Conservation (phyloP, 2,888 invertebrate species). For the Limnephilus auricula region DNA sequence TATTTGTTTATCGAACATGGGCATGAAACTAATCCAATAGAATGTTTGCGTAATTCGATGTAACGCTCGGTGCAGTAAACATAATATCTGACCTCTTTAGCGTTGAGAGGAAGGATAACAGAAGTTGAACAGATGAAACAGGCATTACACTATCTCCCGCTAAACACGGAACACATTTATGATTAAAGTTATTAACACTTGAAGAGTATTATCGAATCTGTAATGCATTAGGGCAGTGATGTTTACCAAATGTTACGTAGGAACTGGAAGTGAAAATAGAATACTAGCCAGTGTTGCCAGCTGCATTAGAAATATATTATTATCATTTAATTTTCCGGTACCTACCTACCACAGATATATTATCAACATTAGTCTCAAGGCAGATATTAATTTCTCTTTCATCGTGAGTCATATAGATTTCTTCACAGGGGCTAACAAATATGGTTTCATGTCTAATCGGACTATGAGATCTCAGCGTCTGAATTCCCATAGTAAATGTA, state of each 20-base stretch:
- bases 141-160: slow-evolving; percentile 1
- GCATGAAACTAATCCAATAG: not conserved
- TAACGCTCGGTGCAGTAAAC: slow-evolving; percentile 4
- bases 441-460: no score
- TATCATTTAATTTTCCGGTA: not conserved
- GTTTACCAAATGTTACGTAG: slow-evolving; percentile 40
- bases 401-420: no score
- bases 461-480: no score
- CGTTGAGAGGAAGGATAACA: slow-evolving; percentile 36
- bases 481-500: no score
- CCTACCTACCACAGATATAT: not conserved
- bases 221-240: slow-evolving; percentile 48
- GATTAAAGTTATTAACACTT: slow-evolving; percentile 46
- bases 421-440: no score
- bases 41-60: not conserved
- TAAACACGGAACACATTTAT: slow-evolving; percentile 35
- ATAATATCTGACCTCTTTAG: slow-evolving; percentile 46
- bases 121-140: slow-evolving; percentile 10
- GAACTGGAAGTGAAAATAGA: not conserved
- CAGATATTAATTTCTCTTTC: not conserved
- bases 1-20: not conserved
- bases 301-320: not conserved
- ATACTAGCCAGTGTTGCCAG: not conserved
- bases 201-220: slow-evolving; percentile 45
- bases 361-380: no score